Conservation (phyloP, 2,888 invertebrate genomes). For the Celastrina argiolus region DNA sequence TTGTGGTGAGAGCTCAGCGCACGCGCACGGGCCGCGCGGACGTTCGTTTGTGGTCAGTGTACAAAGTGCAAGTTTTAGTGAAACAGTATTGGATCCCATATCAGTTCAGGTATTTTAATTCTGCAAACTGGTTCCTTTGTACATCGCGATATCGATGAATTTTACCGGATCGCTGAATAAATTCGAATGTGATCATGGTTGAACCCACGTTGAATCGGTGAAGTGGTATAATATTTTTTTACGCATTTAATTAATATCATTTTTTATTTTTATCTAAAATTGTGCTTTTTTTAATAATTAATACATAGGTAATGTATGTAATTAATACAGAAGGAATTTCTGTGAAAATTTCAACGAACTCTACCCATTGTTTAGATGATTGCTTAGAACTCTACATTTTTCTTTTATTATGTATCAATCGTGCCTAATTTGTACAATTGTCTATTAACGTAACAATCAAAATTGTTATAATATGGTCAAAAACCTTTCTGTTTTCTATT, state of each 20-base stretch:
- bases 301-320: too few species aligned
- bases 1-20: slow-evolving; percentile 42
- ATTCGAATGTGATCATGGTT: slow-evolving; percentile 21
- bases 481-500: not conserved
- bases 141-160: slow-evolving; percentile 48
- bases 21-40: slow-evolving; percentile 44
- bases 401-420: not conserved
- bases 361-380: not conserved
- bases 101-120: slow-evolving; percentile 60
- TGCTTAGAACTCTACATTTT: slow-evolving; percentile 7
- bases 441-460: not conserved
- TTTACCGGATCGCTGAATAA: slow-evolving; percentile 27
- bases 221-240: not conserved
- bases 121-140: slow-evolving; percentile 52
- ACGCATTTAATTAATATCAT: too few species aligned
- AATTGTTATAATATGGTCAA: not conserved
- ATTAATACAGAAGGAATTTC: not conserved
- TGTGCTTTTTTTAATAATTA: too few species aligned
- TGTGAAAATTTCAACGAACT: not conserved
- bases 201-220: not conserved
- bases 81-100: slow-evolving; percentile 40
- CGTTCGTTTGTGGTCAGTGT: slow-evolving; percentile 38
- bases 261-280: too few species aligned
- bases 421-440: not conserved
- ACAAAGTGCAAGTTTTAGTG: slow-evolving; percentile 48